These are phyloP conservation scores for Oedothorax gibbosus DNA, from an alignment of 1,140 invertebrate species.

Conservation along the genomic window DNA sequence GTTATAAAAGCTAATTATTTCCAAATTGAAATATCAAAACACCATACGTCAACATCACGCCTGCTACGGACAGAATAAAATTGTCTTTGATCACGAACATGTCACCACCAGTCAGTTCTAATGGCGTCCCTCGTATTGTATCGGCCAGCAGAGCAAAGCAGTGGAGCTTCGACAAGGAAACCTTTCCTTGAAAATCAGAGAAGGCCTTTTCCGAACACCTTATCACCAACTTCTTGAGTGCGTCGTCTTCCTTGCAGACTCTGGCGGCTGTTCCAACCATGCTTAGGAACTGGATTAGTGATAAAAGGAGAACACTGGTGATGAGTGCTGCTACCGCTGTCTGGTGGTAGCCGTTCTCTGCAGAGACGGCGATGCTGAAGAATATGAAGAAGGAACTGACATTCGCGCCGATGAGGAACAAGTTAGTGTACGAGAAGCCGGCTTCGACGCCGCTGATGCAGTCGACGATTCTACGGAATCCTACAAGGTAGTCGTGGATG, in stretches of 20 bases:
- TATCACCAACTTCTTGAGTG: conserved; percentile 6
- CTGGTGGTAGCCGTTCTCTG: neutral
- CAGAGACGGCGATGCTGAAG: neutral
- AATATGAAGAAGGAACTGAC: conserved; percentile 18
- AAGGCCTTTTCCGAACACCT: conserved; percentile 3
- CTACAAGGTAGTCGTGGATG: neutral
- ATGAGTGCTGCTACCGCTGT: neutral
- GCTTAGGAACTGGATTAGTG: neutral
- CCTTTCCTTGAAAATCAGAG: neutral
- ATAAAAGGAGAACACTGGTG: neutral
- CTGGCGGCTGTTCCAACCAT: neutral
- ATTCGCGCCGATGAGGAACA: neutral
- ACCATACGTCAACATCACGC: conserved; percentile 15
- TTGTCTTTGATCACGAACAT: conserved; percentile 14
- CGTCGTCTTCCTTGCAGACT: neutral
- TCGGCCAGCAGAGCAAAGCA: neutral
- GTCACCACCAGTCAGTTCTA: conserved; percentile 15
- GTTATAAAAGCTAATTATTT: neutral
- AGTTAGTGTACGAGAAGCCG: neutral
- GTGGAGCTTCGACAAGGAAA: neutral
- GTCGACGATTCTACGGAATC: conserved; percentile 8
- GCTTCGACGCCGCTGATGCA: neutral
- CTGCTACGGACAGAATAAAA: conserved; percentile 1
- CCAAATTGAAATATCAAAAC: conserved; percentile 11
- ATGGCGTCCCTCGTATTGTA: neutral